Conservation (phyloP, 2,888 invertebrate species). For the Geotrupes spiniger region DNA sequence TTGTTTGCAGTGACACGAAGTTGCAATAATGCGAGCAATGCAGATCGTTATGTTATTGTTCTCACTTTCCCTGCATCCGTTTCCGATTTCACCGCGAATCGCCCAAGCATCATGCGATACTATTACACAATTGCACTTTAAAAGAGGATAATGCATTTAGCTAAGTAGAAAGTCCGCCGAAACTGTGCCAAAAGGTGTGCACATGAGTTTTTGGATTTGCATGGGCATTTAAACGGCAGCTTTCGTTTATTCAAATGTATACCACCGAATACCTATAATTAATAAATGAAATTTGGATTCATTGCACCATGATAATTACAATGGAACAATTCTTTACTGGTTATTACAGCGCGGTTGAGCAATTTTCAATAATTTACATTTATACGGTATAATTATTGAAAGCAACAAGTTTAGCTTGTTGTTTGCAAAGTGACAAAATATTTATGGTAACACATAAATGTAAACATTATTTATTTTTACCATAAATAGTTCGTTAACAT, state of each 20-base stretch:
- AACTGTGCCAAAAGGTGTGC: background rate
- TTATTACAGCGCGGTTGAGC: too few relatives aligned
- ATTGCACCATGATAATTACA: too few relatives aligned
- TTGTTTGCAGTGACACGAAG: constrained; percentile 4
- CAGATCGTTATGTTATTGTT: constrained; percentile 20
- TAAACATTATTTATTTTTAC: too few relatives aligned
- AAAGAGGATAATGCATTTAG: background rate
- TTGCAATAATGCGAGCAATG: constrained; percentile 12
- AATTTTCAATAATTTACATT: too few relatives aligned
- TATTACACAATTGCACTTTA: background rate
- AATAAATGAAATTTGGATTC: too few relatives aligned
- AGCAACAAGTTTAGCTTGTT: too few relatives aligned
- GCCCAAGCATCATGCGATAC: constrained; percentile 1
- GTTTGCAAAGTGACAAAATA: too few relatives aligned
- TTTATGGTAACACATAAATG: too few relatives aligned
- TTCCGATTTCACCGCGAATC: constrained; percentile 24
- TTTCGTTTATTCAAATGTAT: constrained; percentile 1
- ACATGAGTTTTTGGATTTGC: background rate
- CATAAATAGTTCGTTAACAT: too few relatives aligned
- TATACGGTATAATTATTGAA: too few relatives aligned
- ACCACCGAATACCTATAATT: too few relatives aligned
- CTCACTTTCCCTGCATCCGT: constrained; percentile 28
- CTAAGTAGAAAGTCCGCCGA: background rate
- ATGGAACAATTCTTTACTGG: too few relatives aligned
- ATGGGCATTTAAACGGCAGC: background rate